Evolutionary conservation across 2,888 invertebrate species (phyloP).

Genomic region (Acheta domesticus): DNA sequence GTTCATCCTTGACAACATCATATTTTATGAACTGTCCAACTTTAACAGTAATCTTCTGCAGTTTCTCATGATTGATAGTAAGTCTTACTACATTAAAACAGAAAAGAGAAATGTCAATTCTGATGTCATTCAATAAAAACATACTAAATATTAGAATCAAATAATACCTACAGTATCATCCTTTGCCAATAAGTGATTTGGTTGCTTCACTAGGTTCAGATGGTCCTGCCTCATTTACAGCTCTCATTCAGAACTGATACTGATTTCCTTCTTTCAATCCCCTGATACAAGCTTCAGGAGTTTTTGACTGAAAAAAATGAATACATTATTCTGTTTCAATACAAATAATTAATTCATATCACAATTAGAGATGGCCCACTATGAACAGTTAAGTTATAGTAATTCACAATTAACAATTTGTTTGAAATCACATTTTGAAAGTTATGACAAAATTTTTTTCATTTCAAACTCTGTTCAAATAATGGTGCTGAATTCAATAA

Average conservation of each 20-base stretch:
- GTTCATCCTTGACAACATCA: conserved; percentile 94
- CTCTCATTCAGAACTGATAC: conserved; percentile 93
- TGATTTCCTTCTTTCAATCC: conserved; percentile 85
- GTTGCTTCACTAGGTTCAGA: no score
- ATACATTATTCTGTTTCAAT: no score
- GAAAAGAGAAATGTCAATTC: conserved; percentile 23
- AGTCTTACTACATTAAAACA: conserved; percentile 74
- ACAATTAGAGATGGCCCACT: neutral
- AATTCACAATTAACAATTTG: no score
- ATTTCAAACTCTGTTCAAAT: no score
- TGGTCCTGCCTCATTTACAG: conserved; percentile 91
- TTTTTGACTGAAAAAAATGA: conserved; percentile 59
- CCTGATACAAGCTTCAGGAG: conserved; percentile 76
- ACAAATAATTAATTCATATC: neutral
- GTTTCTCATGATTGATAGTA: conserved; percentile 88
- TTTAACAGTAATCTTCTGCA: conserved; percentile 81
- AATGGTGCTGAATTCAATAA: no score
- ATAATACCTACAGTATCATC: conserved; percentile 73
- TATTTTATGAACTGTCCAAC: conserved; percentile 87
- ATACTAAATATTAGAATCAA: neutral
- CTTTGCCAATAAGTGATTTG: conserved; percentile 81
- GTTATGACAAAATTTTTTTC: no score
- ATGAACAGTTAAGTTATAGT: no score
- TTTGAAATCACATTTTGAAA: no score
- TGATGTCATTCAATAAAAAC: neutral